Conservation (phyloP, 2,113 vertebrate species). For the Polyodon spathula region DNA sequence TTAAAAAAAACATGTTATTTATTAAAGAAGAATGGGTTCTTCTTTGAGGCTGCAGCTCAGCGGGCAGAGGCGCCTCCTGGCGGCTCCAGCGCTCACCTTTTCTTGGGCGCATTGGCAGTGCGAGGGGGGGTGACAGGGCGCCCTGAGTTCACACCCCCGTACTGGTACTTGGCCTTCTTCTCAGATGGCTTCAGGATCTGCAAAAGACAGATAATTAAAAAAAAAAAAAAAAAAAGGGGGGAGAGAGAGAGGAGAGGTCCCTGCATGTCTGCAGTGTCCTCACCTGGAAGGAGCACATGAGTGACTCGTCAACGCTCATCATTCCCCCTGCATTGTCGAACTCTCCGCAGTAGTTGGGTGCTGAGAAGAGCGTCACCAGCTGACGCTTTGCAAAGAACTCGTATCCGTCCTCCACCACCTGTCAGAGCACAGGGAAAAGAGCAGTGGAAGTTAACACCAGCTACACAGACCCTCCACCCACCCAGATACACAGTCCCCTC, state of each 20-base stretch:
- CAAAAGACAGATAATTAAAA: constrained; percentile 1
- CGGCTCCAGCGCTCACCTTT: constrained; percentile 46
- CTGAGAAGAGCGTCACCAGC: constrained; percentile 70
- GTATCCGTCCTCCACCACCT: constrained; percentile 71
- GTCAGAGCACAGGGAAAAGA: accelerated
- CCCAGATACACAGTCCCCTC: no score
- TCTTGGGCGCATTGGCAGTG: constrained; percentile 18
- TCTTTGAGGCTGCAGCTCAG: neutral
- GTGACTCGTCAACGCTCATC: constrained; percentile 69
- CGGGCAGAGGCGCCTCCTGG: constrained; percentile 1
- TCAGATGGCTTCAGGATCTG: constrained; percentile 24
- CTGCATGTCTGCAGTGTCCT: neutral
- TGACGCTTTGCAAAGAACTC: constrained; percentile 74
- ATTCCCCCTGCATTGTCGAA: constrained; percentile 70
- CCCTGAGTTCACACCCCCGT: constrained; percentile 20
- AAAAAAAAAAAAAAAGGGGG: neutral
- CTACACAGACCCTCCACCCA: no score
- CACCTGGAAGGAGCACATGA: constrained; percentile 75
- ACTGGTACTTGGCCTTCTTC: constrained; percentile 23
- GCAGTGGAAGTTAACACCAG: neutral
- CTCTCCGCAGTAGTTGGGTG: constrained; percentile 71
- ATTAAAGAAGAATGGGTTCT: neutral
- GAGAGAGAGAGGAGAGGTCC: neutral
- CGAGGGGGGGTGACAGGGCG: constrained; percentile 15
- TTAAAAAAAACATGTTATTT: neutral